Evolutionary conservation across 1,140 invertebrate genomes (phyloP).

Genomic region (Papilio machaon): DNA sequence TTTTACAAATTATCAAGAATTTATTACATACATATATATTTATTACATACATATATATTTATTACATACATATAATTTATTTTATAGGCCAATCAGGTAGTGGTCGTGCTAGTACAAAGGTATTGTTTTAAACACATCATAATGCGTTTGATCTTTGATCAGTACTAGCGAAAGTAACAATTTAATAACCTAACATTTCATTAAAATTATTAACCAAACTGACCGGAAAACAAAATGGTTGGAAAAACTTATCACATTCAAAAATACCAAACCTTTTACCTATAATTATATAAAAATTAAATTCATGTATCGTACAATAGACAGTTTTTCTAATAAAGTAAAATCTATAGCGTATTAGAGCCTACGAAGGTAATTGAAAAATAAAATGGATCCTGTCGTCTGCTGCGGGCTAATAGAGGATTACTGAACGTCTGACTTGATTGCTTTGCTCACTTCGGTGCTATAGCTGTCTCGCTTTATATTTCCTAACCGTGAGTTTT

Average conservation of each 20-base stretch:
- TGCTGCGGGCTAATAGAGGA: conserved; percentile 14
- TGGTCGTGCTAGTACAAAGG: background rate
- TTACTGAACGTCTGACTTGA: conserved; percentile 6
- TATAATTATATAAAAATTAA: background rate
- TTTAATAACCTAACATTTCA: background rate
- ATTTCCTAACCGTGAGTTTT: background rate
- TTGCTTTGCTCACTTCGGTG: conserved; percentile 3
- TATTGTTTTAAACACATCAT: background rate
- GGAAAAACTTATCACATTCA: too few relatives aligned
- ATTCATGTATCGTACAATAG: background rate
- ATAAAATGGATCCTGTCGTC: conserved; percentile 1
- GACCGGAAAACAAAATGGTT: too few relatives aligned
- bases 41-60: background rate
- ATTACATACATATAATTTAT: background rate
- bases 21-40: background rate
- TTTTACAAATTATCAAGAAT: background rate
- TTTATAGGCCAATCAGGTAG: background rate
- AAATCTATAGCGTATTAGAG: conserved; percentile 4
- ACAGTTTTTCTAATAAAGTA: background rate
- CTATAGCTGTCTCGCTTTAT: background rate
- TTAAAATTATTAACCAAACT: background rate
- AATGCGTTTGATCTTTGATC: background rate
- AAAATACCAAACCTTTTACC: too few relatives aligned
- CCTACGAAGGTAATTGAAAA: conserved; percentile 26
- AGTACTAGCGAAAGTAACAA: background rate